These are phyloP conservation scores for Caprella mutica DNA, from an alignment of 2,888 invertebrate genomes.

Conservation along the genomic window DNA sequence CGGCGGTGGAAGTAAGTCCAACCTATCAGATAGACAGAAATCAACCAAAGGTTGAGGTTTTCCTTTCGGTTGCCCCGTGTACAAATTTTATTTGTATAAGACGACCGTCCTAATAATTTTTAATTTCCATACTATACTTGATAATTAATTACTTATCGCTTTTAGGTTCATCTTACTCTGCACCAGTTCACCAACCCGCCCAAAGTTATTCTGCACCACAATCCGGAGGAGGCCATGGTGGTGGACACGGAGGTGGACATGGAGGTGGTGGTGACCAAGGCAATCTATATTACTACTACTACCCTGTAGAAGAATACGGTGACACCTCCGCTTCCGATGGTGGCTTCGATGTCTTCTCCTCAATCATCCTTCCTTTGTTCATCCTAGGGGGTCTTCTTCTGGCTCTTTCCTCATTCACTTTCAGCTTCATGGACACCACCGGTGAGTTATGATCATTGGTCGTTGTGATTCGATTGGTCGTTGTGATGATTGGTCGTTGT, in stretches of 20 bases:
- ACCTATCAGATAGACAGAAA: too few species aligned
- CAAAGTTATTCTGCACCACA: conserved; percentile 14
- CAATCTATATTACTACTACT: conserved; percentile 37
- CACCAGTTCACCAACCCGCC: conserved; percentile 15
- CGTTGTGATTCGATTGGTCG: too few species aligned
- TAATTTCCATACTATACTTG: too few species aligned
- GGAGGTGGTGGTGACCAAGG: conserved; percentile 30
- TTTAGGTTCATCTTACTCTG: neutral
- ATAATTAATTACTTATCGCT: too few species aligned
- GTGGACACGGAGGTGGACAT: neutral
- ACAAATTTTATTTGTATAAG: too few species aligned
- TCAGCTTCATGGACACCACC: conserved; percentile 18
- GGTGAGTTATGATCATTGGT: neutral
- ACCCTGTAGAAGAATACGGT: conserved; percentile 35
- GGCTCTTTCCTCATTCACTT: conserved; percentile 18
- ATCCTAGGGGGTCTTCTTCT: conserved; percentile 26
- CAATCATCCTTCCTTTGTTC: conserved; percentile 27
- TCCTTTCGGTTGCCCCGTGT: too few species aligned
- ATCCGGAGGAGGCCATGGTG: conserved; percentile 3
- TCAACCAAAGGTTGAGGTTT: too few species aligned
- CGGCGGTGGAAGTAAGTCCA: too few species aligned
- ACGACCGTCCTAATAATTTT: too few species aligned
- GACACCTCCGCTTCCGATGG: conserved; percentile 7
- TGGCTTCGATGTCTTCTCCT: conserved; percentile 16
- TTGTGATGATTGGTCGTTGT: too few species aligned